These are phyloP conservation scores for Machimus atricapillus DNA, from an alignment of 2,888 invertebrate species.

Conservation along the genomic window DNA sequence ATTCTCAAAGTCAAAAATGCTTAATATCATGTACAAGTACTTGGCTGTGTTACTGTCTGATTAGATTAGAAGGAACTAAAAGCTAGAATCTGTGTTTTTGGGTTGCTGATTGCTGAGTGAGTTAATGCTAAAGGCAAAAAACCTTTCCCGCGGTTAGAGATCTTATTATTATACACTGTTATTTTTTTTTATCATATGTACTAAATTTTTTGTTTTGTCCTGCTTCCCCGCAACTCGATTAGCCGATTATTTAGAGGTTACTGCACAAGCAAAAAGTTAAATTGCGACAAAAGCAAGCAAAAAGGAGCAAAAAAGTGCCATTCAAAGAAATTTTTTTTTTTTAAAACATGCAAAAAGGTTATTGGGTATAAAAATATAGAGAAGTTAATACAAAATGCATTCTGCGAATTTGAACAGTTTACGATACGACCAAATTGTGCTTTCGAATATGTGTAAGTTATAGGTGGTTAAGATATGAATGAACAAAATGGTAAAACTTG, in stretches of 20 bases:
- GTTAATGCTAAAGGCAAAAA: conserved; percentile 6
- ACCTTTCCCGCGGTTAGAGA: not conserved
- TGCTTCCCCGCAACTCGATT: conserved; percentile 47
- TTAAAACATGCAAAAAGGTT: not conserved
- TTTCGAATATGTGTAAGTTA: not conserved
- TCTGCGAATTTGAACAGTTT: conserved; percentile 8
- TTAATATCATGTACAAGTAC: not conserved
- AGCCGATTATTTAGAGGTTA: conserved; percentile 39
- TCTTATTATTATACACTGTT: not conserved
- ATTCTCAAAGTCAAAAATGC: not conserved
- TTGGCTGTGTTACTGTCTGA: not conserved
- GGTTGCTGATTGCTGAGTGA: conserved; percentile 9
- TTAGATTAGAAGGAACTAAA: conserved; percentile 21
- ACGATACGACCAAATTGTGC: conserved; percentile 10
- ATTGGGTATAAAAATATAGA: not conserved
- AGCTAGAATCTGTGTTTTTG: conserved; percentile 12
- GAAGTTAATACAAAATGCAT: not conserved
- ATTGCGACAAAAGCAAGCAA: conserved; percentile 41
- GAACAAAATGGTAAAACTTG: not conserved
- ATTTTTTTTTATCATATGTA: not conserved
- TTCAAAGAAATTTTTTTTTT: not conserved
- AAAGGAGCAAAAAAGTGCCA: not conserved
- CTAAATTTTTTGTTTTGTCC: conserved; percentile 39
- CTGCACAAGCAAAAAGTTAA: conserved; percentile 20
- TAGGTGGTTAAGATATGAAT: conserved; percentile 1